Base-by-base conservation (phyloP, 2,113 vertebrate species). In the Sminthopsis crassicaudata region DNA sequence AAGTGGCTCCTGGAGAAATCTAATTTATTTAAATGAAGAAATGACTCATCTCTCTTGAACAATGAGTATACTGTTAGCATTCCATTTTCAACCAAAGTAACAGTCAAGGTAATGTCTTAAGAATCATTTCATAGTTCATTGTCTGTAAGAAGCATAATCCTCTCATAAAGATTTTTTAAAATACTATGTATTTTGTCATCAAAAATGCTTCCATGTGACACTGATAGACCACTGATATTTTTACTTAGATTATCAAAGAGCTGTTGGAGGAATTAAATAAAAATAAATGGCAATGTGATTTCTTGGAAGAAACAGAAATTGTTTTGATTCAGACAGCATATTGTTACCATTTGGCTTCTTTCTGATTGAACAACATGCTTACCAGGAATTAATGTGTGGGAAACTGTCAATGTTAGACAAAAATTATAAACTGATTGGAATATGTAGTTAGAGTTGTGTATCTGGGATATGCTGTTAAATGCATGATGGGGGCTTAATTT, bases 121-220 rank as follows among this genome's bases (percentile, higher is more conserved):
- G 91, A 3, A 36, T 84, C 67, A 84, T 93, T 97, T 84, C 92
- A 46, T 90, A 95, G 94, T 93, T 97, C 93, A 93, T 84, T 96
- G 94, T 95, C 67, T 95, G 7, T 84, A 16, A 93, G 92, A 94
- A 91, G 19, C 46, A 91, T 94, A 96, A 92, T 93, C 91, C 91
- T 95, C 91, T 92, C 46, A 95, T 93, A 93, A 93, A 97, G 96
- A 96, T 95, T 88, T 53, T 91, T 90, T 53, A 92, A 96, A 93
- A 96, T 92, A 53, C 48, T 90, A 95, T 89, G 90, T 91, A 92
- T 94, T 96, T 95, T 94, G 53, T 91, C 89, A 92, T 88, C 90
- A 93, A 93, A 95, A 97, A 92, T 96, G 50, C 67, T 97, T 93
- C 91, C 2, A 92, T 26, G 19, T 57, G 93, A 93, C 95, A 54